These are phyloP conservation scores for Atherinomorus stipes DNA, from an alignment of 2,113 vertebrate species.

Conservation along the genomic window DNA sequence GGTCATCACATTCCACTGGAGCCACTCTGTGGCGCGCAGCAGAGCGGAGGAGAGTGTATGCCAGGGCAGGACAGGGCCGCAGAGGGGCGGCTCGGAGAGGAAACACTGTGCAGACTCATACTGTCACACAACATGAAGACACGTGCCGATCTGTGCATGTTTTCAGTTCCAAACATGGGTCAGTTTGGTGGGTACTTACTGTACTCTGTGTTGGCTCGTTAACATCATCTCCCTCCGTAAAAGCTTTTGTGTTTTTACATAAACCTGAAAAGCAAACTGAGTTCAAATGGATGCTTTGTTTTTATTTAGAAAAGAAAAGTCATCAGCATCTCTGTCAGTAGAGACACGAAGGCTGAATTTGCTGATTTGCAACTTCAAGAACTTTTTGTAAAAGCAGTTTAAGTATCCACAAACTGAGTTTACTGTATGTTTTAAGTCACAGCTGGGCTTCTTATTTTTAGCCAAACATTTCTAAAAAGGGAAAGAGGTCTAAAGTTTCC, in stretches of 20 bases:
- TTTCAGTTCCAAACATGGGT: not conserved
- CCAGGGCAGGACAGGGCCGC: constrained; percentile 36
- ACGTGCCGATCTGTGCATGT: not conserved
- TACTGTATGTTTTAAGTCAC: constrained; percentile 6
- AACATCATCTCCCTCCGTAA: not conserved
- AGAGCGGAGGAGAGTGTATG: constrained; percentile 75
- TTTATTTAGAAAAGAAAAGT: not conserved
- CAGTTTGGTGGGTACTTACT: constrained; percentile 1
- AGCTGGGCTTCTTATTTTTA: constrained; percentile 36
- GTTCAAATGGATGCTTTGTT: constrained; percentile 13
- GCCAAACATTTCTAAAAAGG: constrained; percentile 44
- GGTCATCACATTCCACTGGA: constrained; percentile 86
- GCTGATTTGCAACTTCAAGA: not conserved
- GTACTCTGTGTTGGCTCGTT: not conserved
- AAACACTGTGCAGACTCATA: constrained; percentile 26
- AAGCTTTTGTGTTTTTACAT: not conserved
- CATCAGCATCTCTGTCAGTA: not conserved
- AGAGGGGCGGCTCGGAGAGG: constrained; percentile 28
- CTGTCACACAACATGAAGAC: not conserved
- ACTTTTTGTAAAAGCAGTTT: not conserved
- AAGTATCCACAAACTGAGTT: not conserved
- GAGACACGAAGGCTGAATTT: not conserved
- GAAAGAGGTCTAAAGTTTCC: constrained; percentile 63
- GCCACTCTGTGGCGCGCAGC: constrained; percentile 77
- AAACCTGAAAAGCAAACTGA: not conserved